These are phyloP conservation scores for Dryadula phaetusa DNA, from an alignment of 2,888 invertebrate genomes.

Conservation along the genomic window DNA sequence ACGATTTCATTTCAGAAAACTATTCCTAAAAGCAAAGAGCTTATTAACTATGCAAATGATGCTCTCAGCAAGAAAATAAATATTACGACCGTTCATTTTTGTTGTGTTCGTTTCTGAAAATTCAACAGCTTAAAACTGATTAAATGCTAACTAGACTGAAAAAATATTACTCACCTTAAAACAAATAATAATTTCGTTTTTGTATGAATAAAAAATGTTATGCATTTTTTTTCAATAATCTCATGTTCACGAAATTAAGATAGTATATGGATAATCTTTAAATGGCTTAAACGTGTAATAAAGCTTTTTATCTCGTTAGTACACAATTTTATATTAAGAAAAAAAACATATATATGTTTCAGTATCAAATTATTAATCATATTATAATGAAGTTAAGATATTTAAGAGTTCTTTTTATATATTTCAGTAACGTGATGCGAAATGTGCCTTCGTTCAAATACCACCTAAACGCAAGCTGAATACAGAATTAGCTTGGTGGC, in stretches of 20 bases:
- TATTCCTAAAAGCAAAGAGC: conserved; percentile 1
- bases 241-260: no score
- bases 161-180: not conserved
- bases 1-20: not conserved
- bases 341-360: not conserved
- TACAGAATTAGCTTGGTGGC: conserved; percentile 18
- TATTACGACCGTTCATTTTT: not conserved
- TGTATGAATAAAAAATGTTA: not conserved
- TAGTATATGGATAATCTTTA: no score
- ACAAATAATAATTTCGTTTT: not conserved
- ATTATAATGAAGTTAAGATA: not conserved
- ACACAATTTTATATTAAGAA: no score
- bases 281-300: no score
- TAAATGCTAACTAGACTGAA: conserved; percentile 2
- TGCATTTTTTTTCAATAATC: not conserved
- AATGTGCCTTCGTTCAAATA: conserved; percentile 22
- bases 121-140: conserved; percentile 12
- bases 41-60: conserved; percentile 24
- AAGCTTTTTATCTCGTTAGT: no score
- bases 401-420: conserved; percentile 14
- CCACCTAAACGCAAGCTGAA: conserved; percentile 10
- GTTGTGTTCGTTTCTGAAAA: conserved; percentile 14
- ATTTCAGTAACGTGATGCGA: conserved; percentile 18
- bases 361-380: not conserved
- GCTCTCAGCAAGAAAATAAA: conserved; percentile 24